phyloP scores from a whole-genome alignment of 2,888 invertebrate genomes.

The Operophtera brumata region DNA sequence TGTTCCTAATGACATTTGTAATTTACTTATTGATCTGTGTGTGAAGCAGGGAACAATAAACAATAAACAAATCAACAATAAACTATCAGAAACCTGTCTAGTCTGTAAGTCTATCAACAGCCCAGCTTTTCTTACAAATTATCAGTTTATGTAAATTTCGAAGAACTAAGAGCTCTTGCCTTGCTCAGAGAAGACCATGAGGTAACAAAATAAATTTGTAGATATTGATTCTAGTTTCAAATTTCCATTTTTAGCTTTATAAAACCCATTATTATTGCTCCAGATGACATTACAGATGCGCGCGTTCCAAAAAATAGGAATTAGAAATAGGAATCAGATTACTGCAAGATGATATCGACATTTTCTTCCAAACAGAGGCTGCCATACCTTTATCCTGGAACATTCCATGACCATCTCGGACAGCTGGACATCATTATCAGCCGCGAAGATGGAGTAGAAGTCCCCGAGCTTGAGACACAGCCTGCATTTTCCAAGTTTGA shows the following conservation, averaged over 20 bases:
- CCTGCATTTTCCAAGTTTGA: constrained; percentile 79
- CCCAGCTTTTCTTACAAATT: too few relatives aligned
- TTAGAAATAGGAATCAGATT: background rate
- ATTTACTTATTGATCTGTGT: too few relatives aligned
- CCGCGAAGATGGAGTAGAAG: constrained; percentile 76
- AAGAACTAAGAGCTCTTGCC: too few relatives aligned
- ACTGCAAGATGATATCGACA: background rate
- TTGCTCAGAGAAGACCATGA: too few relatives aligned
- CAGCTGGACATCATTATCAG: constrained; percentile 72
- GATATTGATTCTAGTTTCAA: background rate
- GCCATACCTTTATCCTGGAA: constrained; percentile 68
- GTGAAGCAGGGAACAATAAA: too few relatives aligned
- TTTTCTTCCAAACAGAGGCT: background rate
- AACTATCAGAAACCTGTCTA: too few relatives aligned
- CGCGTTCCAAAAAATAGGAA: background rate
- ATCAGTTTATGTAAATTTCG: too few relatives aligned
- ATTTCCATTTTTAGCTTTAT: background rate
- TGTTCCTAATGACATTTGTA: too few relatives aligned
- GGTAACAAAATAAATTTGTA: too few relatives aligned
- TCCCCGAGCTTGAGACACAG: constrained; percentile 78
- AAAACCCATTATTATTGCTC: background rate
- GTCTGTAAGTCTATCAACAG: too few relatives aligned
- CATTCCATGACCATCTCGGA: constrained; percentile 80
- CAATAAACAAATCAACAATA: too few relatives aligned
- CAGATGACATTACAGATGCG: background rate